Conservation (phyloP, 2,888 invertebrate genomes). For the Rugalucina vietnamica region DNA sequence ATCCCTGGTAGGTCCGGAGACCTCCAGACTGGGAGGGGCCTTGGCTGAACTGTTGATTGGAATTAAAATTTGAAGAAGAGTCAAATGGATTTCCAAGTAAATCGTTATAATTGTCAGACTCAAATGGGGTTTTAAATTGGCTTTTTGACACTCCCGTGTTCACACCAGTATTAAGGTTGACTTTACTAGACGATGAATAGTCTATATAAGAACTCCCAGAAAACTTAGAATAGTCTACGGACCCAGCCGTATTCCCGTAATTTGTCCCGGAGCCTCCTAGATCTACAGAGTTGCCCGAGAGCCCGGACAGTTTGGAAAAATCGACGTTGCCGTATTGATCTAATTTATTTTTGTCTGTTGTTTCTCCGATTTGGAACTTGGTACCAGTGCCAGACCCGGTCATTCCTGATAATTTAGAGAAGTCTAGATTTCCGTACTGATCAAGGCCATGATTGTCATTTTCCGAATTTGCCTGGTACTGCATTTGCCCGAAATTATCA, state of each 20-base stretch:
- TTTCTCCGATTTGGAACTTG: background rate
- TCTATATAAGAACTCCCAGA: background rate
- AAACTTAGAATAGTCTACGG: background rate
- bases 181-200: background rate
- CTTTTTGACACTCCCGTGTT: conserved; percentile 15
- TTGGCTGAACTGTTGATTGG: background rate
- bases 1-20: background rate
- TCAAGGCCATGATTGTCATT: too few relatives aligned
- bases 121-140: conserved; percentile 52
- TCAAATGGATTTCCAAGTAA: conserved; percentile 46
- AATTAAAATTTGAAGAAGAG: conserved; percentile 13
- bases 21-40: background rate
- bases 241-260: background rate
- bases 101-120: conserved; percentile 53
- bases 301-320: conserved; percentile 37
- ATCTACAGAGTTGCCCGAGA: conserved; percentile 19
- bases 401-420: background rate
- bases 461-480: background rate
- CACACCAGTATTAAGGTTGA: background rate
- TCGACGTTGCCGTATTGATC: conserved; percentile 49
- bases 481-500: background rate
- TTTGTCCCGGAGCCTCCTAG: background rate
- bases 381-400: background rate
- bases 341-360: conserved; percentile 10
- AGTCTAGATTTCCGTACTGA: conserved; percentile 47